Conservation (phyloP, 2,113 vertebrate species). For the Chauna torquata region DNA sequence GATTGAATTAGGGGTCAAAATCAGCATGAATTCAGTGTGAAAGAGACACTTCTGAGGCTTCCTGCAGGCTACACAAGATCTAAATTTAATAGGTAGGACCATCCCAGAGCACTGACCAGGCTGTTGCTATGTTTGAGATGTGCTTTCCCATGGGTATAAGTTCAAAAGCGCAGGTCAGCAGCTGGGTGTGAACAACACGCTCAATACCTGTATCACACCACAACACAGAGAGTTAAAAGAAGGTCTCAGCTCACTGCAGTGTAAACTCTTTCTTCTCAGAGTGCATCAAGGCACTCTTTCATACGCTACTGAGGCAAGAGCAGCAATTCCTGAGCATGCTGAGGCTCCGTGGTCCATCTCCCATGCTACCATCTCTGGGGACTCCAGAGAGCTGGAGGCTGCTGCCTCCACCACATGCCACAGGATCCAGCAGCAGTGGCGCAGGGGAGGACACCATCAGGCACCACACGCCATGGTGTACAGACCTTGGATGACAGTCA, state of each 20-base stretch:
- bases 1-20: neutral
- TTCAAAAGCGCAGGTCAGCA: neutral
- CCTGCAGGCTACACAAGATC: neutral
- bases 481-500: neutral
- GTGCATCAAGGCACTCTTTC: neutral
- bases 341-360: neutral
- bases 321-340: neutral
- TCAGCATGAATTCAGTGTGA: neutral
- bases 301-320: neutral
- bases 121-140: neutral
- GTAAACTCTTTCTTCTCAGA: neutral
- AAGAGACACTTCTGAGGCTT: neutral
- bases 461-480: neutral
- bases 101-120: neutral
- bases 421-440: neutral
- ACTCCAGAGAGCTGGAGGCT: accelerated
- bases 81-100: neutral
- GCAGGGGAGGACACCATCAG: neutral
- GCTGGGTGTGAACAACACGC: accelerated
- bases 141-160: neutral
- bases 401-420: accelerated
- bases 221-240: neutral
- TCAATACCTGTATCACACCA: neutral
- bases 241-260: neutral
- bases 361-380: accelerated